These are phyloP conservation scores for Hirundo rustica DNA, from an alignment of 2,797 vertebrate genomes.

Conservation along the genomic window DNA sequence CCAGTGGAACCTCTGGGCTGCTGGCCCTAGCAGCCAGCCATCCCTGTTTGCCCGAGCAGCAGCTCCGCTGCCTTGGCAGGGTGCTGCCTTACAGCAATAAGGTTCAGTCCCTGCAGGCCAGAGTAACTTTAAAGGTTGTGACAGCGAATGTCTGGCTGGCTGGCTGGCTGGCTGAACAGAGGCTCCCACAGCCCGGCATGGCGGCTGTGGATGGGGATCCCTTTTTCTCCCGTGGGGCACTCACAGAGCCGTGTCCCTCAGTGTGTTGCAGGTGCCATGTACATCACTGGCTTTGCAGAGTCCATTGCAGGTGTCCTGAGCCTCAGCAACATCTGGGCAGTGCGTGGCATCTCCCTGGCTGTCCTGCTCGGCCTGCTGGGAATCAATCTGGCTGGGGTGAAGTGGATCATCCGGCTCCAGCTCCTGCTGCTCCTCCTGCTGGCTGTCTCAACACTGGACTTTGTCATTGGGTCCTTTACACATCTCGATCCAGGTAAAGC, in stretches of 20 bases:
- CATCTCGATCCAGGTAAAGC: slow-evolving; percentile 91
- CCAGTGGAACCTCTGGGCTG: neutral
- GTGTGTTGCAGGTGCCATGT: slow-evolving; percentile 98
- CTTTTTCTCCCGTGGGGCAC: accelerated
- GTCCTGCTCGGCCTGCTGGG: slow-evolving; percentile 90
- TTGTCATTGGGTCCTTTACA: slow-evolving; percentile 92
- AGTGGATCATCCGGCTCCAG: slow-evolving; percentile 96
- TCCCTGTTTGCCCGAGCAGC: accelerated
- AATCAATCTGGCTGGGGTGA: slow-evolving; percentile 95
- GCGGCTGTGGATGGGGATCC: neutral
- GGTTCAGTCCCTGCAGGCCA: neutral
- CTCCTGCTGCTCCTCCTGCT: slow-evolving; percentile 90
- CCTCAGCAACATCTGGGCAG: slow-evolving; percentile 87
- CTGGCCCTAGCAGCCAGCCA: neutral
- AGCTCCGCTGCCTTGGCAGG: neutral
- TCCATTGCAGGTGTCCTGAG: slow-evolving; percentile 88
- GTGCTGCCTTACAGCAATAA: neutral
- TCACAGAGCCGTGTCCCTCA: slow-evolving; percentile 49
- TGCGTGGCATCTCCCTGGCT: slow-evolving; percentile 84
- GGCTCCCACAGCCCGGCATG: accelerated
- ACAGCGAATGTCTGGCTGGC: neutral
- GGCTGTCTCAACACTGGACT: slow-evolving; percentile 92
- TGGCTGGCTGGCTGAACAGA: neutral
- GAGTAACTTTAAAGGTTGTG: neutral
- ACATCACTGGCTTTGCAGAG: slow-evolving; percentile 95